A percentile compares a stretch with the other conserved stretches of the same genome.
Evolutionary conservation across 2,113 vertebrate genomes (phyloP).

Genomic region (Notarius quadriscutis): DNA sequence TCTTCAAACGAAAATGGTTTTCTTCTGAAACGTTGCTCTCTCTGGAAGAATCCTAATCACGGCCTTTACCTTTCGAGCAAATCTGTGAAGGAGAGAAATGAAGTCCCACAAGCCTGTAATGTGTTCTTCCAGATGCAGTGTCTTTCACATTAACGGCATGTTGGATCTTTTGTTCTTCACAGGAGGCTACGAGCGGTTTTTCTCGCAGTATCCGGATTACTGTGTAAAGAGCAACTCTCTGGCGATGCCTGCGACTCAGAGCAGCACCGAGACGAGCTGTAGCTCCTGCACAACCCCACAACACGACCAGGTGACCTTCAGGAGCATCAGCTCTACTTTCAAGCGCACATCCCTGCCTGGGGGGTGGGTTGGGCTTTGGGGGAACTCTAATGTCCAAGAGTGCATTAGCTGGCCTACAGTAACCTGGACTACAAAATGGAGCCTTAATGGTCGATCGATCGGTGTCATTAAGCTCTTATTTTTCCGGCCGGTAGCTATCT

Average conservation of each 20-base stretch:
- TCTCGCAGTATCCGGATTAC: conserved; percentile 84
- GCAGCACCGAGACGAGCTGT: conserved; percentile 81
- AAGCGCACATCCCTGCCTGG: too few relatives aligned
- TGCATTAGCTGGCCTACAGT: conserved; percentile 16
- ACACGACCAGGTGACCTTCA: conserved; percentile 85
- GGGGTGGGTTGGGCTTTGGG: background rate
- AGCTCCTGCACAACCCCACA: conserved; percentile 92
- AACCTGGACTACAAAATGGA: conserved; percentile 38
- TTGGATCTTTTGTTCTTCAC: conserved; percentile 16
- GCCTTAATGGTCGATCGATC: conserved; percentile 39
- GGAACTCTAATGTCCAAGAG: background rate
- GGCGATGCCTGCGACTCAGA: conserved; percentile 75
- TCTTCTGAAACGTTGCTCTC: background rate
- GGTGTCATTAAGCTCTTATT: conserved; percentile 38
- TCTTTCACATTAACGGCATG: background rate
- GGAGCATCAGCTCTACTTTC: background rate
- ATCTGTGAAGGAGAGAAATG: background rate
- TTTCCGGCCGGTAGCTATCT: conserved; percentile 38
- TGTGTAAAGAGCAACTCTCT: conserved; percentile 78
- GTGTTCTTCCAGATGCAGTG: background rate
- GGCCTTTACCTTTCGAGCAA: background rate
- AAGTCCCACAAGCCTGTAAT: background rate
- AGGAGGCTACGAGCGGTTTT: conserved; percentile 93
- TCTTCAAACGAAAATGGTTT: background rate
- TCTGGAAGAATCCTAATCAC: background rate